Base-by-base conservation (phyloP, 1,140 invertebrate species). In the Cotesia vestalis region DNA sequence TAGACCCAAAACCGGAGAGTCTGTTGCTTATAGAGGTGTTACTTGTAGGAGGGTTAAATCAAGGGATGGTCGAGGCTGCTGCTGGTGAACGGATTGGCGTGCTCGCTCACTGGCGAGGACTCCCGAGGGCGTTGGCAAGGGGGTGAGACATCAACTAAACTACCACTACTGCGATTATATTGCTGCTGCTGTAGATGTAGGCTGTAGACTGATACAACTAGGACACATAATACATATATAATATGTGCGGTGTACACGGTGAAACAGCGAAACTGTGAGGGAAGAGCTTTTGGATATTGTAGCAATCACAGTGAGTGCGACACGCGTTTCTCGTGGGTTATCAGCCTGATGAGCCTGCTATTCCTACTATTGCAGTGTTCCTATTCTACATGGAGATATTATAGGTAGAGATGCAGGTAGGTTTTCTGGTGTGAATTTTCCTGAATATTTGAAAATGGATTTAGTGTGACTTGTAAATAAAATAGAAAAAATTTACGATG, bases 241-340 rank as follows among this genome's bases (percentile, higher is more conserved):
- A 57, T 36, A 38, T 76, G 79, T 78, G 78, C 77, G 78, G 79
- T 77, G 77, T 78, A 78, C 53, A 55, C 12, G 53, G 53, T 14
- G 4, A 17, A 14, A 14, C 17, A 17, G 53, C n/a, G 53, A n/a
- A 8, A 71, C 64, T 70, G 73, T 55, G 67, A 69, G 63, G 46
- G 72, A 40, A 27, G 64, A 38, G 57, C 55, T 59, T 69, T 70
- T 64, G 59, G 51, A 17, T 51, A 61, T 57, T 51, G 79, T 76
- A 77, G 79, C 81, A 81, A 83, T 83, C 81, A 82, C 77, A 76
- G 78, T 81, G 82, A 85, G 83, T 83, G 81, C 82, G 82, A 84
- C 82, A 83, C 78, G 81, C 81, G 79, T 78, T 83, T 80, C 79
- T 80, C 78, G 73, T 78, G 76, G 78, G 78, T 81, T 79, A 82